phyloP scores from a whole-genome alignment of 2,113 vertebrate species.

The Hydrolagus affinis region DNA sequence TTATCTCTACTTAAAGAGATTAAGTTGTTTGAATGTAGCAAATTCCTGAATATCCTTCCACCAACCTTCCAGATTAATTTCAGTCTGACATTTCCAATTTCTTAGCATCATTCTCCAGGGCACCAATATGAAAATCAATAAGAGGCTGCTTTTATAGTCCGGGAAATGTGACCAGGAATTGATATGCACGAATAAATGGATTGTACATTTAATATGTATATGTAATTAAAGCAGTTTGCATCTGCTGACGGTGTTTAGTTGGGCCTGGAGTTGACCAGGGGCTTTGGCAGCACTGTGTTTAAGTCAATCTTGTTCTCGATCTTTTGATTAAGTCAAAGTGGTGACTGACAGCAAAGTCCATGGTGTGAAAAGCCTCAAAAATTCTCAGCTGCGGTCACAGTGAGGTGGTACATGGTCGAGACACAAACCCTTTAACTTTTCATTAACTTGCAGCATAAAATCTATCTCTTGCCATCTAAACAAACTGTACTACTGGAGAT shows the following conservation, averaged over 20 bases:
- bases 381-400: background rate
- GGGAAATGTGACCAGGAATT: background rate
- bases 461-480: background rate
- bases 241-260: background rate
- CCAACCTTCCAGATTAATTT: background rate
- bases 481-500: too few relatives aligned
- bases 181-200: background rate
- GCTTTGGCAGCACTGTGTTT: background rate
- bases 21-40: background rate
- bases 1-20: background rate
- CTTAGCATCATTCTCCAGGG: background rate
- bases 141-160: background rate
- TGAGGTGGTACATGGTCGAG: too few relatives aligned
- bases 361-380: background rate
- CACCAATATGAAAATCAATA: slow-evolving; percentile 13
- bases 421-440: background rate
- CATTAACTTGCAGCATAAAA: background rate
- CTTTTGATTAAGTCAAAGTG: background rate
- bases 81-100: background rate
- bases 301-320: background rate
- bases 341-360: background rate
- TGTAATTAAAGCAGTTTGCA: background rate
- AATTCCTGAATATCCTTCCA: background rate
- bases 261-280: background rate
- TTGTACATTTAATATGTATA: background rate